Evolutionary conservation across 2,888 invertebrate species (phyloP), one percentile per base, ranked within the genome.

Genomic region (Tricholauxania praeusta): DNA sequence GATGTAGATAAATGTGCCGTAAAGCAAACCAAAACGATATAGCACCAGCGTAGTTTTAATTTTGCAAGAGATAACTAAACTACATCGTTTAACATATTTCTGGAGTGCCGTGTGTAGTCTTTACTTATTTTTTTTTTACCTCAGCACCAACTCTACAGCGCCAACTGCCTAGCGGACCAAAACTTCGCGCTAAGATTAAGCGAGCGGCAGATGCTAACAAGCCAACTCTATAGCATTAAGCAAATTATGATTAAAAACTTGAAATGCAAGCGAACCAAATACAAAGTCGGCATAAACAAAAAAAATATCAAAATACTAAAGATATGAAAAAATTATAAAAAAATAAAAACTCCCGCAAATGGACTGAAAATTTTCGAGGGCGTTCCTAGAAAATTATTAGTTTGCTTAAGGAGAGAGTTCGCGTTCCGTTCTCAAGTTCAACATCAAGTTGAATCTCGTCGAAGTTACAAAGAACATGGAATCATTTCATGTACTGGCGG

Each of bases 311-410:
- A 51, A 55, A 55, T n/a, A 19, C 17, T 8, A 14, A 57, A 12
- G 32, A 12, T 17, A 22, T 19, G 12, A 15, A 3, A 51, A 69
- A 69, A 62, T 28, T 28, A 28, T 28, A 28, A 28, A 28, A 28
- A 28, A 28, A 28, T 28, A 39, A 51, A 12, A 12, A 49, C 28
- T 49, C 52, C n/a, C 53, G 63, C 70, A 51, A 63, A 70, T 48
- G 70, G 62, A 70, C 52, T 51, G 62, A 63, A 70, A 63, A 63
- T 75, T 75, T 79, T 79, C 53, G 78, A 77, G 78, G 81, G 82
- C 82, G 81, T 82, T 78, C 79, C 82, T 81, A 80, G 81, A 79
- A 82, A 82, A 81, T 82, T 81, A 81, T 81, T 80, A 82, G 82
- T 81, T 82, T 81, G 80, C 80, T 81, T 80, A 79, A 81, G 80